Evolutionary conservation across 2,113 vertebrate genomes (phyloP).

Genomic region (Bubo blakistoni): DNA sequence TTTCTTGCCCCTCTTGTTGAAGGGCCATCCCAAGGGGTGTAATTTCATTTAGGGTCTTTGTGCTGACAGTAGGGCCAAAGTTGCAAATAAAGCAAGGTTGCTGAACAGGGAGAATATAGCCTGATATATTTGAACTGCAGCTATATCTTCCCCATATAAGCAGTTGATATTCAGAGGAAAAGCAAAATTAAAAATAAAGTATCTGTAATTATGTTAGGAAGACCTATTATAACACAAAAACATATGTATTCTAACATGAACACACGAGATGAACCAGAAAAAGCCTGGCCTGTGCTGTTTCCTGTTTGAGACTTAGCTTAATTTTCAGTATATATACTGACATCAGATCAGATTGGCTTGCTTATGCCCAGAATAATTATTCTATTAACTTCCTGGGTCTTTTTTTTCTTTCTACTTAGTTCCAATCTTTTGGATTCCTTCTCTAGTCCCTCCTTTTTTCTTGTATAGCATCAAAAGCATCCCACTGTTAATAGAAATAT

Average conservation of each 20-base stretch:
- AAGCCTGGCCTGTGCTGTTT: conserved; percentile 18
- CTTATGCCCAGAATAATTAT: background rate
- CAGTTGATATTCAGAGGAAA: background rate
- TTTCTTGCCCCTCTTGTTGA: background rate
- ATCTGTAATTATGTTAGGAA: background rate
- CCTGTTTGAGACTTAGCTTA: background rate
- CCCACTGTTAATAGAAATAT: background rate
- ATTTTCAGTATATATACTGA: background rate
- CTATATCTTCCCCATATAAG: background rate
- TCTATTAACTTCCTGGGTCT: background rate
- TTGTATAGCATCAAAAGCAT: background rate
- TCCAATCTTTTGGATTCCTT: background rate
- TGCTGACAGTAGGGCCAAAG: background rate
- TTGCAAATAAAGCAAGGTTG: background rate
- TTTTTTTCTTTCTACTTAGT: background rate
- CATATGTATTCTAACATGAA: background rate
- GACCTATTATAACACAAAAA: background rate
- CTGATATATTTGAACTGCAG: background rate
- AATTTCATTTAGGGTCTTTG: background rate
- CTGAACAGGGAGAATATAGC: background rate
- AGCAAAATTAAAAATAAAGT: background rate
- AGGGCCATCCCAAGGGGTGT: background rate
- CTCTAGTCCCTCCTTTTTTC: background rate
- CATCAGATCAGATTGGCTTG: background rate
- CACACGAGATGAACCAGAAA: background rate